Conservation (phyloP, 2,113 vertebrate genomes). For the Isichthys henryi region DNA sequence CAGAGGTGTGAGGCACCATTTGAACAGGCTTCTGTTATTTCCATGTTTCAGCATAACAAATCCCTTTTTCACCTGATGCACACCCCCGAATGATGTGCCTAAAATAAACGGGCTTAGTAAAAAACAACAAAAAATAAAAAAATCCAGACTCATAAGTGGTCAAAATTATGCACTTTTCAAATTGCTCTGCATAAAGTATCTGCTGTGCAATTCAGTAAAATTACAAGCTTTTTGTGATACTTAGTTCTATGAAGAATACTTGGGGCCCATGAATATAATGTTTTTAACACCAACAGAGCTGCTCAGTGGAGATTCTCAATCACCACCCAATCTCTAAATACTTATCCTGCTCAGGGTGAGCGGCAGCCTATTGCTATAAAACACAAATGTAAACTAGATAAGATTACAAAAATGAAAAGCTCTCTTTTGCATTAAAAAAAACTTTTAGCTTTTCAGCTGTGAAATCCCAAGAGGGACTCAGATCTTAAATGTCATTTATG, state of each 20-base stretch:
- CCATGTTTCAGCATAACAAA: background rate
- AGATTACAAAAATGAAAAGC: background rate
- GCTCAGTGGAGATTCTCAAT: background rate
- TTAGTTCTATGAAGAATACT: background rate
- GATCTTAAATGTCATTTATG: slow-evolving; percentile 24
- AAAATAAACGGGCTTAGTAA: background rate
- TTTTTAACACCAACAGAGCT: background rate
- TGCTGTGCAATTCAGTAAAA: background rate
- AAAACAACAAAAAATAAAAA: background rate
- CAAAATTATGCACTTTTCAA: background rate
- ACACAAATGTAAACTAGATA: background rate
- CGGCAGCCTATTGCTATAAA: background rate
- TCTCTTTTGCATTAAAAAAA: background rate
- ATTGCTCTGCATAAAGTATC: background rate
- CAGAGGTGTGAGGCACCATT: too few relatives aligned
- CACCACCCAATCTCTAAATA: background rate
- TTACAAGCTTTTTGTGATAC: background rate
- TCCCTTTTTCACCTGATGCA: background rate
- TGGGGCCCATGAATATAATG: background rate
- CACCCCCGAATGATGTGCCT: background rate
- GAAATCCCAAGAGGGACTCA: background rate
- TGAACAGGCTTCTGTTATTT: background rate
- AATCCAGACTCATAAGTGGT: background rate
- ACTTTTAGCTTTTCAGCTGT: background rate
- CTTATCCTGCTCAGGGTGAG: background rate